Conservation (phyloP, 2,113 vertebrate species). For the Cephalopterus ornatus region DNA sequence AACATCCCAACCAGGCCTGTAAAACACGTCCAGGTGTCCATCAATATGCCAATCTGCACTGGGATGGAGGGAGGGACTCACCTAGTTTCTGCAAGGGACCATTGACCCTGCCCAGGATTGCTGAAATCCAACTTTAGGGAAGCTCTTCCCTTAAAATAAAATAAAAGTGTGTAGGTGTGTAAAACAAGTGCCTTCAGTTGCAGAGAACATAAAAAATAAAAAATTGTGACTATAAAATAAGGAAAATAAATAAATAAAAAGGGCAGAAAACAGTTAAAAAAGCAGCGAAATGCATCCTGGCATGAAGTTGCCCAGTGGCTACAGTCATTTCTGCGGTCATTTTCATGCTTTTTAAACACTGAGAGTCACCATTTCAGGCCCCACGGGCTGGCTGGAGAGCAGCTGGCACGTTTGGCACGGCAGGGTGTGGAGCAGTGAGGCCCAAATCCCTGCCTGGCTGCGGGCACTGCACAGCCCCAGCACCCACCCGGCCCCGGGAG, state of each 20-base stretch:
- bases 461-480: fast-evolving
- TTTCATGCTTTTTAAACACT: background rate
- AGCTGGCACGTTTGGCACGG: background rate
- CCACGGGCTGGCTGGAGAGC: background rate
- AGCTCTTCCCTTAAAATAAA: background rate
- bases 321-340: background rate
- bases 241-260: background rate
- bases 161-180: no score
- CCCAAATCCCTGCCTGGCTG: background rate
- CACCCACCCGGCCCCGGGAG: background rate
- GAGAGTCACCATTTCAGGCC: background rate
- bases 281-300: background rate
- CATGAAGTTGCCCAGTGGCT: background rate
- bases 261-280: background rate
- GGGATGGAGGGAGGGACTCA: background rate
- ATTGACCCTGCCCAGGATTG: background rate
- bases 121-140: background rate
- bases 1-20: background rate
- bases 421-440: background rate
- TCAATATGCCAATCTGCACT: background rate
- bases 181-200: background rate
- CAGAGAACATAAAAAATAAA: background rate
- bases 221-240: background rate
- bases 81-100: background rate
- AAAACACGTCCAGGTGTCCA: background rate